Evolutionary conservation across 2,888 invertebrate species (phyloP).

Genomic region (Calameuta filiformis): DNA sequence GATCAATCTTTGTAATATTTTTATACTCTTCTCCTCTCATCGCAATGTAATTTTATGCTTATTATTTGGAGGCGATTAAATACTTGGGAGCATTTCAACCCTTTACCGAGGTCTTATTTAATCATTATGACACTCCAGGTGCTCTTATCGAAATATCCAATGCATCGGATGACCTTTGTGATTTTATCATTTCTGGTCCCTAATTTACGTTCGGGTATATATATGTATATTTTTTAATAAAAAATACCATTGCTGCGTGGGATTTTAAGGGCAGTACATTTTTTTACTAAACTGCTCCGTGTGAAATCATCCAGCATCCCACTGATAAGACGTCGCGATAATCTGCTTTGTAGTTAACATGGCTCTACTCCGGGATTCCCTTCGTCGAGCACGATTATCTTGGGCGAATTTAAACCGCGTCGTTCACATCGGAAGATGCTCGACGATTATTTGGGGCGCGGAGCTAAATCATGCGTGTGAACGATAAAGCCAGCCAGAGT

Average conservation of each 20-base stretch:
- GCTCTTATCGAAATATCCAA: too few relatives aligned
- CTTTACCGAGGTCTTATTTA: too few relatives aligned
- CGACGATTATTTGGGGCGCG: neutral
- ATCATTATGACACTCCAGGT: too few relatives aligned
- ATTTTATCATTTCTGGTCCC: neutral
- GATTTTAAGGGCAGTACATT: neutral
- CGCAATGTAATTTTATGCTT: neutral
- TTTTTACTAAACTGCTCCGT: neutral
- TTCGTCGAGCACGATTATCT: neutral
- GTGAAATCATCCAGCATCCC: neutral
- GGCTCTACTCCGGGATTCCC: neutral
- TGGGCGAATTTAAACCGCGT: neutral
- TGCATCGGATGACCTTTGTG: too few relatives aligned
- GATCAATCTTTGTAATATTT: slow-evolving; percentile 6
- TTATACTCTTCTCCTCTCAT: slow-evolving; percentile 15
- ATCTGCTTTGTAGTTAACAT: neutral
- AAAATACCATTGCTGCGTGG: neutral
- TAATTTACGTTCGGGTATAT: neutral
- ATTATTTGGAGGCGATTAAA: neutral
- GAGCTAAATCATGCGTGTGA: neutral
- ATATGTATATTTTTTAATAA: too few relatives aligned
- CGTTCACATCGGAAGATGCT: neutral
- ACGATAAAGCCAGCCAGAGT: neutral
- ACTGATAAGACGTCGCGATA: neutral
- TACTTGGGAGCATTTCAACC: neutral